phyloP scores from a whole-genome alignment of 1,140 invertebrate genomes.

The Heliconius hewitsoni region DNA sequence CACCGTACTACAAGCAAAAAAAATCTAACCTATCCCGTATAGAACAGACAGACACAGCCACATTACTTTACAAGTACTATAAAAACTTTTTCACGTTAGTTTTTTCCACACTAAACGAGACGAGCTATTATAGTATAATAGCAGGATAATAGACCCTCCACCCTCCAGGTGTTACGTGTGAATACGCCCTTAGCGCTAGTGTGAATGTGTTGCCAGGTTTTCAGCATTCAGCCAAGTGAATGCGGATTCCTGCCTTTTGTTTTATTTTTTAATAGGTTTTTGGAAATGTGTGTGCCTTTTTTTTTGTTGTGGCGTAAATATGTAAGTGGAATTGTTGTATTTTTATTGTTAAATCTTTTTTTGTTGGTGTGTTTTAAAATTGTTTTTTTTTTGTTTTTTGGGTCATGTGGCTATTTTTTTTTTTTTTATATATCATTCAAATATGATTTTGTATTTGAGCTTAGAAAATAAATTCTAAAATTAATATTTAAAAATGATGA shows the following conservation, averaged over 20 bases:
- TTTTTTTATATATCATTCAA: too few relatives aligned
- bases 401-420: background rate
- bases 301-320: background rate
- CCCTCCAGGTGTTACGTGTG: conserved; percentile 64
- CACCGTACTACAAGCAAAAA: background rate
- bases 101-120: conserved; percentile 54
- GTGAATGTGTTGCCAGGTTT: conserved; percentile 46
- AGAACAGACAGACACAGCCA: background rate
- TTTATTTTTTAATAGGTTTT: conserved; percentile 17
- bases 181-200: conserved; percentile 60
- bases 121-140: conserved; percentile 61
- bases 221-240: conserved; percentile 29
- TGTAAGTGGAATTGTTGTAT: background rate
- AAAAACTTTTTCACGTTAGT: conserved; percentile 15
- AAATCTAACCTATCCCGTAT: background rate
- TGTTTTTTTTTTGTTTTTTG: background rate
- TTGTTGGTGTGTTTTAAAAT: background rate
- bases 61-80: background rate
- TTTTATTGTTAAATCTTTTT: background rate
- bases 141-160: conserved; percentile 60
- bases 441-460: too few relatives aligned
- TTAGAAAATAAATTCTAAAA: too few relatives aligned
- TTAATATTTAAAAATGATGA: too few relatives aligned
- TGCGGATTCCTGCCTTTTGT: conserved; percentile 22
- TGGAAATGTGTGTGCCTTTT: background rate